phyloP scores from a whole-genome alignment of 2,113 vertebrate genomes.

The Pongo pygmaeus region DNA sequence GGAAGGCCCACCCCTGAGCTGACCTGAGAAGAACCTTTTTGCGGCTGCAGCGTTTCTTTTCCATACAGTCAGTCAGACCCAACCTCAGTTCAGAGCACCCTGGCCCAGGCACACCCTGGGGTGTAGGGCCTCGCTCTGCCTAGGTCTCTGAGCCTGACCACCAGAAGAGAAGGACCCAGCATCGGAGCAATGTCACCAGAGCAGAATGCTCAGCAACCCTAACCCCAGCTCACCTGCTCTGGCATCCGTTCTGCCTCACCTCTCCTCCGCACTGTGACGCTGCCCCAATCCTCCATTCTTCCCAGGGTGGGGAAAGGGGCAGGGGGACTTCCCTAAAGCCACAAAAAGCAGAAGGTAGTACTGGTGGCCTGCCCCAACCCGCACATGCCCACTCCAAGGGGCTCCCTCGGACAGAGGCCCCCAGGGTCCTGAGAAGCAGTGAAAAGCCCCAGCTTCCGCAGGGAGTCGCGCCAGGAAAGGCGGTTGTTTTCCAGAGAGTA shows the following conservation, averaged over 20 bases:
- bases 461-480: neutral
- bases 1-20: neutral
- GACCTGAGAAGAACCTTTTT: neutral
- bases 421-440: neutral
- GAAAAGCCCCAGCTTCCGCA: neutral
- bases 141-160: neutral
- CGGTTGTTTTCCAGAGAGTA: neutral
- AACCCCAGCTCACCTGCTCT: neutral
- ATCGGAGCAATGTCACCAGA: too few species aligned
- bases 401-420: neutral
- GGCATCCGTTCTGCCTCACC: neutral
- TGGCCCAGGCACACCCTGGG: neutral
- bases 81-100: neutral
- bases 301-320: neutral
- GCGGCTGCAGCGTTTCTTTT: neutral
- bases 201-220: neutral
- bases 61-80: neutral
- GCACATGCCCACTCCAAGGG: accelerated
- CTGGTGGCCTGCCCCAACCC: neutral
- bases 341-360: neutral
- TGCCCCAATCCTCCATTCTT: neutral
- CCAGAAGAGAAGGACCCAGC: neutral
- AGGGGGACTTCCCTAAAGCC: neutral
- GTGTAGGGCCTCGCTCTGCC: neutral
- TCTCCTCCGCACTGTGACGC: neutral